A percentile compares a stretch with the other conserved stretches of the same genome.
Conservation (phyloP, 2,888 invertebrate species). For the Ommatoiulus sabulosus region DNA sequence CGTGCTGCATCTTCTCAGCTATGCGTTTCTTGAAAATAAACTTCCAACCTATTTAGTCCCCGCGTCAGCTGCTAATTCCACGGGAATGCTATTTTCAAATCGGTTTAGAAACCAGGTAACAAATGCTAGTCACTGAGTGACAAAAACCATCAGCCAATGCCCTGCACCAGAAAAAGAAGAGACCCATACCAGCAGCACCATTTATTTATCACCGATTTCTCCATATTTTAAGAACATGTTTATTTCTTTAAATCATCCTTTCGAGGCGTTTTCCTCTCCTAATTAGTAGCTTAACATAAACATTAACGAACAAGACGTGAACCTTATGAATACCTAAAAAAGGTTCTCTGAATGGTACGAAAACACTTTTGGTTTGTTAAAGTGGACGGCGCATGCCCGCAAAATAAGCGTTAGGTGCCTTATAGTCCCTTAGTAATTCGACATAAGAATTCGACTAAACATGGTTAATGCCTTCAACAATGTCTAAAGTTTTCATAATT, state of each 20-base stretch:
- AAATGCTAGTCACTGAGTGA: constrained; percentile 9
- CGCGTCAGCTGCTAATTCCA: not conserved
- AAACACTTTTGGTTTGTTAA: not conserved
- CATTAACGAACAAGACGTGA: not conserved
- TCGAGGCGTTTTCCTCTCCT: not conserved
- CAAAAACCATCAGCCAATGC: constrained; percentile 8
- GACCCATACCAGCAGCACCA: not conserved
- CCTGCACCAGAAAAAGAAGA: not conserved
- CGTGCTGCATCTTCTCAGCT: not conserved
- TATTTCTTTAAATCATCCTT: constrained; percentile 29
- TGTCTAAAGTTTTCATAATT: too few species aligned
- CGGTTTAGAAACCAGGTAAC: constrained; percentile 23
- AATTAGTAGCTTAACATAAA: constrained; percentile 32
- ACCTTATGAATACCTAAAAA: not conserved
- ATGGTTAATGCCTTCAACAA: too few species aligned
- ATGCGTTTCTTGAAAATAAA: not conserved
- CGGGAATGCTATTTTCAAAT: constrained; percentile 29
- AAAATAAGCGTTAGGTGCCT: too few species aligned
- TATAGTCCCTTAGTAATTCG: too few species aligned
- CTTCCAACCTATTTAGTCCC: not conserved
- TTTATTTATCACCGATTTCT: constrained; percentile 20
- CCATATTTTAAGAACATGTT: constrained; percentile 17
- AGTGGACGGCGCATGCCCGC: not conserved
- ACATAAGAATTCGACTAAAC: too few species aligned
- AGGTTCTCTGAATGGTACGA: not conserved